Conservation (phyloP, 2,797 vertebrate genomes). For the Morus bassanus region DNA sequence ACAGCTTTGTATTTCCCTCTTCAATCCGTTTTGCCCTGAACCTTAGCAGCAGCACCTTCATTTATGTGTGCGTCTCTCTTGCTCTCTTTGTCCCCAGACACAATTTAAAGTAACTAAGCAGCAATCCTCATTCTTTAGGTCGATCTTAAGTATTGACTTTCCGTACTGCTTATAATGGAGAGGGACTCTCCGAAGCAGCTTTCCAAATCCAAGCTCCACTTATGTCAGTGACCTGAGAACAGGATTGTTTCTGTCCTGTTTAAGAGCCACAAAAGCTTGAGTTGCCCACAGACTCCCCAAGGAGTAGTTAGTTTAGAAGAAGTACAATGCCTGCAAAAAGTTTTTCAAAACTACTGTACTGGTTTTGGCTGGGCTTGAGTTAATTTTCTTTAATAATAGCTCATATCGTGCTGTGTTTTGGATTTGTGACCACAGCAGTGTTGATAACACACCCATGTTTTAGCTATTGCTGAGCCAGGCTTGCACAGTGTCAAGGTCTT, state of each 20-base stretch:
- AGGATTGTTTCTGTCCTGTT: neutral
- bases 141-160: neutral
- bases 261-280: neutral
- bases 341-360: neutral
- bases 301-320: neutral
- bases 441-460: neutral
- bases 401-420: rapidly evolving
- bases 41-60: neutral
- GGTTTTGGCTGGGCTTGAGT: neutral
- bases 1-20: neutral
- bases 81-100: neutral
- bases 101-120: neutral
- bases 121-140: neutral
- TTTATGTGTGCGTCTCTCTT: neutral
- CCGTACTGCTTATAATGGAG: neutral
- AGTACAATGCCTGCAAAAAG: neutral
- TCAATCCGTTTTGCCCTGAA: neutral
- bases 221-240: neutral
- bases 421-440: neutral
- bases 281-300: neutral
- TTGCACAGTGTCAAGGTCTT: neutral
- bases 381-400: neutral
- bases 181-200: neutral
- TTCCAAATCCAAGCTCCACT: neutral
- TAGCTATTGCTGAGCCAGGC: neutral